Evolutionary conservation across 2,797 vertebrate species (phyloP).

Genomic region (Crypturellus tataupa): DNA sequence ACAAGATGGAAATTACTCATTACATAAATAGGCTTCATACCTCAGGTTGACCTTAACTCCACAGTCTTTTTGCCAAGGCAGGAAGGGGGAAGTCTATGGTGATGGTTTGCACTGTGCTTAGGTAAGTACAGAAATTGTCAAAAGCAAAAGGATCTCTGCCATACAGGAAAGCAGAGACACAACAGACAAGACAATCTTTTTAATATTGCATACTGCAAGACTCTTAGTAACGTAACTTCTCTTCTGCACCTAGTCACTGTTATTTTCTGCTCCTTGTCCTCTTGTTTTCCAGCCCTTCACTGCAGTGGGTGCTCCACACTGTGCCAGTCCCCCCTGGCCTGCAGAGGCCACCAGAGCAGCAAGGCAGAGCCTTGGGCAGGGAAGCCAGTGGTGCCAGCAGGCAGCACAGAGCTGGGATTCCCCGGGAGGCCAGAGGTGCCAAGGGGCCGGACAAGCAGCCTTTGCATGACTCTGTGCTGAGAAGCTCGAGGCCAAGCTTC

Average conservation of each 20-base stretch:
- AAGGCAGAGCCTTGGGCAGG: background rate
- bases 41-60: constrained; percentile 36
- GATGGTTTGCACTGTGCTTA: background rate
- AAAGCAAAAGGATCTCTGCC: background rate
- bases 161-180: background rate
- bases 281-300: background rate
- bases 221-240: background rate
- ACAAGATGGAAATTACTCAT: constrained; percentile 59
- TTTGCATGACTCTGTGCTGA: background rate
- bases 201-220: background rate
- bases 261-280: background rate
- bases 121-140: background rate
- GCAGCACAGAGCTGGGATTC: background rate
- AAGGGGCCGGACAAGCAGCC: background rate
- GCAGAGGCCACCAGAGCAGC: constrained; percentile 41
- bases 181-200: background rate
- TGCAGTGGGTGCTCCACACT: background rate
- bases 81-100: background rate
- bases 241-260: background rate
- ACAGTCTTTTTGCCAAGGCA: constrained; percentile 45
- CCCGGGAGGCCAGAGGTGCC: background rate
- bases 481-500: background rate
- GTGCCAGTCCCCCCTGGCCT: background rate
- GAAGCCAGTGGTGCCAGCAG: background rate
- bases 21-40: constrained; percentile 54